Conservation (phyloP, 2,888 invertebrate genomes). For the Atrina japonica region DNA sequence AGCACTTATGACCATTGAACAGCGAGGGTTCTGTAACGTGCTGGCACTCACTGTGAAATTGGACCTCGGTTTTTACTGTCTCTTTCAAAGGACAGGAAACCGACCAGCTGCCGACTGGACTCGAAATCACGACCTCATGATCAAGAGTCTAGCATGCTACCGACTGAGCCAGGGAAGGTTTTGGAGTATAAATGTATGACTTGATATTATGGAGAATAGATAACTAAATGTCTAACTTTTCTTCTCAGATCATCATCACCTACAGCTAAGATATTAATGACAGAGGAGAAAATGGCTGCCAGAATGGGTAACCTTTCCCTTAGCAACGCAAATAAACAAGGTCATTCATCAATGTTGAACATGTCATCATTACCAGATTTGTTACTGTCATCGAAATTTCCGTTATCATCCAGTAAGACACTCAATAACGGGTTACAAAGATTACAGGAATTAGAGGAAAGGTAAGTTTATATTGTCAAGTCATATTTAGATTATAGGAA, state of each 20-base stretch:
- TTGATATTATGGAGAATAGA: too few relatives aligned
- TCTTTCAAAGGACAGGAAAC: too few relatives aligned
- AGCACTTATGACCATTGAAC: too few relatives aligned
- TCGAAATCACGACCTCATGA: too few relatives aligned
- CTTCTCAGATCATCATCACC: constrained; percentile 37
- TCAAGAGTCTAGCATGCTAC: too few relatives aligned
- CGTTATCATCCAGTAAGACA: background rate
- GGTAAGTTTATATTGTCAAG: background rate
- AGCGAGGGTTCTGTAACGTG: too few relatives aligned
- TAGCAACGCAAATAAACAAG: background rate
- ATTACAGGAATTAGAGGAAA: constrained; percentile 31
- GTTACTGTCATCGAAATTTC: background rate
- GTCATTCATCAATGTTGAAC: background rate
- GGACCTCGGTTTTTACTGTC: too few relatives aligned
- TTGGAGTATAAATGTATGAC: too few relatives aligned
- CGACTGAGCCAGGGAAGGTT: too few relatives aligned
- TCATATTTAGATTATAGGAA: background rate
- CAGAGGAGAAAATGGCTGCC: constrained; percentile 51
- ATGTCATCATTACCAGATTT: constrained; percentile 13
- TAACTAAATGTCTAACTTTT: too few relatives aligned
- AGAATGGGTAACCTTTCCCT: constrained; percentile 42
- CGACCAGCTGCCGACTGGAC: too few relatives aligned
- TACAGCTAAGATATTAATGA: constrained; percentile 34
- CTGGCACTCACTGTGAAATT: too few relatives aligned
- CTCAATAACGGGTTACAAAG: constrained; percentile 14